A percentile compares a stretch with the other conserved stretches of the same genome.
phyloP scores from a whole-genome alignment of 2,797 vertebrate species.

The Danio choprae region DNA sequence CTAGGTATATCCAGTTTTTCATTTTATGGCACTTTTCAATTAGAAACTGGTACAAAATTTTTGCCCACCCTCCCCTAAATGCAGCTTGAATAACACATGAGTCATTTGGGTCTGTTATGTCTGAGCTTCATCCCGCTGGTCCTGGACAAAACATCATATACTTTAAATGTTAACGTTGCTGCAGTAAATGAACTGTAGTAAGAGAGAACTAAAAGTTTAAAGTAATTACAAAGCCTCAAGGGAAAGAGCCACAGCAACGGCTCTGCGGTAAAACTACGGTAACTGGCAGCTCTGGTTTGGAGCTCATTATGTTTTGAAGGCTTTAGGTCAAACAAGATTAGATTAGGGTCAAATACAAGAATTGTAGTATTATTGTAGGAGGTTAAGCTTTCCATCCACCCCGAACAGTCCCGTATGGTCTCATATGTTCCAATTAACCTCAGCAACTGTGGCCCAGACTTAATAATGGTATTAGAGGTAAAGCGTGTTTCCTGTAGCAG shows the following conservation, averaged over 20 bases:
- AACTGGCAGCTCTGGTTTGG: constrained; percentile 11
- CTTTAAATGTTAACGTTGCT: constrained; percentile 24
- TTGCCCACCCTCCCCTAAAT: background rate
- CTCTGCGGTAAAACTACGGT: background rate
- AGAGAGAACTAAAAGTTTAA: constrained; percentile 32
- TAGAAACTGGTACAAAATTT: background rate
- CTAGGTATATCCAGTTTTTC: no score
- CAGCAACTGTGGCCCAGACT: constrained; percentile 21
- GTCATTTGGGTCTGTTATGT: constrained; percentile 10
- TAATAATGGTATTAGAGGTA: constrained; percentile 10
- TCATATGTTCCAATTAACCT: constrained; percentile 30
- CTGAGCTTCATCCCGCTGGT: constrained; percentile 1
- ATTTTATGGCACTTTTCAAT: background rate
- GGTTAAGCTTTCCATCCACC: constrained; percentile 24
- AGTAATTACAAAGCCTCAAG: constrained; percentile 39
- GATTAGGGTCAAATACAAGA: constrained; percentile 19
- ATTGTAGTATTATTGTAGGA: constrained; percentile 4
- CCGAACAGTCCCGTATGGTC: background rate
- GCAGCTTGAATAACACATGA: background rate
- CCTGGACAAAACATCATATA: background rate
- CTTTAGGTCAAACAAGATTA: constrained; percentile 31
- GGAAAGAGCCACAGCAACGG: constrained; percentile 4
- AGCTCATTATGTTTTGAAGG: constrained; percentile 23
- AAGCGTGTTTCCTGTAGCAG: constrained; percentile 14
- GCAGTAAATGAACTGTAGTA: constrained; percentile 21